These are phyloP conservation scores for Hyposoter didymator DNA, from an alignment of 2,888 invertebrate genomes.

Conservation along the genomic window DNA sequence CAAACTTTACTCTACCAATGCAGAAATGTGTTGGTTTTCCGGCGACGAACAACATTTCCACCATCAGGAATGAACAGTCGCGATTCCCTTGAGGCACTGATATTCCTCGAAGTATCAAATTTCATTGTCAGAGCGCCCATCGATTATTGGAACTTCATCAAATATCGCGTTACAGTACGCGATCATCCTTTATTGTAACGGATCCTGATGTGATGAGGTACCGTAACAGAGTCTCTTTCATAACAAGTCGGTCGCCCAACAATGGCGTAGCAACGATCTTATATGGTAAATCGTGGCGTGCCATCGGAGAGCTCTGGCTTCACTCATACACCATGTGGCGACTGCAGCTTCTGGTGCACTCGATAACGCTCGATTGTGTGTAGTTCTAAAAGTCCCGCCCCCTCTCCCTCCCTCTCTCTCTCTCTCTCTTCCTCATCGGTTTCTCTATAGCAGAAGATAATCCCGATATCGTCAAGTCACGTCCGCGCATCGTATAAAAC, in stretches of 20 bases:
- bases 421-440: neutral
- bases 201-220: constrained; percentile 16
- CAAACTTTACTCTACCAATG: neutral
- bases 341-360: constrained; percentile 22
- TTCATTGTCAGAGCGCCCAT: constrained; percentile 23
- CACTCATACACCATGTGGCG: constrained; percentile 30
- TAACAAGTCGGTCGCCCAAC: constrained; percentile 23
- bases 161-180: constrained; percentile 16
- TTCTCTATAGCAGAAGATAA: constrained; percentile 29
- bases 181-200: constrained; percentile 33
- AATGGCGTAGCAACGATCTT: constrained; percentile 32
- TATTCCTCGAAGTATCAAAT: neutral
- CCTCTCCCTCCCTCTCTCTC: constrained; percentile 7
- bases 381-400: constrained; percentile 11
- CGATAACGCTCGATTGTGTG: constrained; percentile 36
- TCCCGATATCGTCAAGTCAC: constrained; percentile 41
- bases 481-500: constrained; percentile 9
- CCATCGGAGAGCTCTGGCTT: constrained; percentile 10
- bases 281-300: constrained; percentile 6
- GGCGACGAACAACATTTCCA: neutral
- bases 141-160: constrained; percentile 11
- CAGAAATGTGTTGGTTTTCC: neutral
- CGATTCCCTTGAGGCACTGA: neutral
- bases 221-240: constrained; percentile 35
- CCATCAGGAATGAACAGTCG: neutral